Conservation (phyloP, 2,888 invertebrate species). For the Petrolisthes cinctipes region DNA sequence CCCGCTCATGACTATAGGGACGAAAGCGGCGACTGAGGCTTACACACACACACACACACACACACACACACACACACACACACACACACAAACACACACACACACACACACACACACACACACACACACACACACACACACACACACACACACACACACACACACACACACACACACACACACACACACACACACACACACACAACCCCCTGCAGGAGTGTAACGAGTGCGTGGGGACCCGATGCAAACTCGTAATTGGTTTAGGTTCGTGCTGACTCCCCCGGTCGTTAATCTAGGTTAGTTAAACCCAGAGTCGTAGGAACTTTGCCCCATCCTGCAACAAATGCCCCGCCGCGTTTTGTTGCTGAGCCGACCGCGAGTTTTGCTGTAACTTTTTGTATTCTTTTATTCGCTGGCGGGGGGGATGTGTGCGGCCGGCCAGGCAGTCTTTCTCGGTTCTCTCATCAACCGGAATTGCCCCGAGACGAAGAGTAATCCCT, state of each 20-base stretch:
- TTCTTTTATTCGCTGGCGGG: too few species aligned
- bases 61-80: conserved; percentile 23
- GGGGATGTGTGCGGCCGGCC: too few species aligned
- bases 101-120: conserved; percentile 33
- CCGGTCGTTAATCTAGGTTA: conserved; percentile 36
- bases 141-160: conserved; percentile 24
- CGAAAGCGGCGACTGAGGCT: too few species aligned
- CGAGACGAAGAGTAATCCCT: too few species aligned
- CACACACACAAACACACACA: conserved; percentile 27
- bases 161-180: conserved; percentile 28
- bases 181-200: conserved; percentile 33
- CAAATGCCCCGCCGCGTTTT: neutral
- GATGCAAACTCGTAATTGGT: conserved; percentile 36
- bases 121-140: conserved; percentile 21
- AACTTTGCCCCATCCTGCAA: neutral
- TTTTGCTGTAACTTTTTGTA: too few species aligned
- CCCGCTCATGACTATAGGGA: too few species aligned
- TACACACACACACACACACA: conserved; percentile 16
- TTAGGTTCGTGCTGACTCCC: conserved; percentile 27
- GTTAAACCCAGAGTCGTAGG: conserved; percentile 18
- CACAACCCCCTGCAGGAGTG: neutral
- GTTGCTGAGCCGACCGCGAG: too few species aligned
- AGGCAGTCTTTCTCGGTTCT: too few species aligned
- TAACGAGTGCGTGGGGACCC: conserved; percentile 11
- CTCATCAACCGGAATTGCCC: too few species aligned